phyloP scores from a whole-genome alignment of 1,140 invertebrate species.

The Gyrodactylus salaris region DNA sequence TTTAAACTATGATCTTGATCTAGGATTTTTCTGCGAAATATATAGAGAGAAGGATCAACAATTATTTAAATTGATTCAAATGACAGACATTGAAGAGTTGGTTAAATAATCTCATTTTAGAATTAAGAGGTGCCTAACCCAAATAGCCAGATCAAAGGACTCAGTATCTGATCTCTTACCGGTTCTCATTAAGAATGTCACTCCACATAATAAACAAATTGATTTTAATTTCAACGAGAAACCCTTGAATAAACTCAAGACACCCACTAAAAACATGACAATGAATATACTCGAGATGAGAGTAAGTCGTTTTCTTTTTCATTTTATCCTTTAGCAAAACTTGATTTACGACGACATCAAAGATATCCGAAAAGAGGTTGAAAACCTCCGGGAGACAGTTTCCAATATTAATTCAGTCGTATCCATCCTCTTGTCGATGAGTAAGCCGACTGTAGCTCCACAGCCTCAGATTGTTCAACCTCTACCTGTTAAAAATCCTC shows the following conservation, averaged over 20 bases:
- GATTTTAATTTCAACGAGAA: neutral
- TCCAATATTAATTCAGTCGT: constrained; percentile 6
- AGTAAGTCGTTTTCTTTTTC: neutral
- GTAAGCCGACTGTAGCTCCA: neutral
- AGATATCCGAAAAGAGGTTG: constrained; percentile 9
- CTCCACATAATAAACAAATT: neutral
- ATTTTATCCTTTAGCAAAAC: neutral
- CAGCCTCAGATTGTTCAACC: neutral
- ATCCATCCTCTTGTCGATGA: neutral
- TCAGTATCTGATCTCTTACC: neutral
- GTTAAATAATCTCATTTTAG: constrained; percentile 10
- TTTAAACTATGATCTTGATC: no score
- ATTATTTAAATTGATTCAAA: no score
- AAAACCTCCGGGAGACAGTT: constrained; percentile 11
- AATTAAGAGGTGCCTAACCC: constrained; percentile 10
- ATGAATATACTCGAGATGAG: neutral
- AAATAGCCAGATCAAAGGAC: neutral
- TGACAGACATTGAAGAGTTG: constrained; percentile 11
- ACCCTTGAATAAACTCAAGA: neutral
- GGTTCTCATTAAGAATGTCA: neutral
- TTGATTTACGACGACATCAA: neutral
- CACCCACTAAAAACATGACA: neutral
- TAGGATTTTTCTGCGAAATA: no score
- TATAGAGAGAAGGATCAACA: no score
- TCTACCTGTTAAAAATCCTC: no score